Evolutionary conservation across 1,140 invertebrate genomes (phyloP).

Genomic region (Phymastichus coffea): DNA sequence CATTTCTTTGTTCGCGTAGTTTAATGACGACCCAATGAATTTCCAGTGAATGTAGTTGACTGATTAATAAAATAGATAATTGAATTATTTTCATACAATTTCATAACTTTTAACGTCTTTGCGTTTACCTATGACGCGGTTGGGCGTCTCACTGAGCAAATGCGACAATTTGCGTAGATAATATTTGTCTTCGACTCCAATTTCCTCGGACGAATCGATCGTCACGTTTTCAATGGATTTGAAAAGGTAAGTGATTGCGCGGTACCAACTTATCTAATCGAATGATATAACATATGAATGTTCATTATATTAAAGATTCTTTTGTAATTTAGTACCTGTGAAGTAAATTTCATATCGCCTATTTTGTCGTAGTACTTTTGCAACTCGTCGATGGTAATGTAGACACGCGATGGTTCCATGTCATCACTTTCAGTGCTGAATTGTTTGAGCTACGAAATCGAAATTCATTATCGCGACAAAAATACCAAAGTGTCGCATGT

Average conservation of each 20-base stretch:
- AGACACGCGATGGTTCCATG: neutral
- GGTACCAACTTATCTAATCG: constrained; percentile 17
- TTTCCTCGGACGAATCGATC: neutral
- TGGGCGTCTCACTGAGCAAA: neutral
- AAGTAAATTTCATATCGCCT: neutral
- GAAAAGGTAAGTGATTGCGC: constrained; percentile 4
- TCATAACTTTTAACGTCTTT: neutral
- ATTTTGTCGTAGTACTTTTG: constrained; percentile 5
- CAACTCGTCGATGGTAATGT: constrained; percentile 12
- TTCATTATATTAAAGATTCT: neutral
- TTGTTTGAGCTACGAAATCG: too few relatives aligned
- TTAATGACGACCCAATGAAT: neutral
- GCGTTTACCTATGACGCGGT: neutral
- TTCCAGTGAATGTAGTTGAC: constrained; percentile 15
- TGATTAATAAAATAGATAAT: neutral
- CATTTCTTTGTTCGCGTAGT: neutral
- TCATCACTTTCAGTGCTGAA: neutral
- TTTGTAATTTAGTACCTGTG: neutral
- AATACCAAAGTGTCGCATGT: neutral
- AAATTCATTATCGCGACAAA: neutral
- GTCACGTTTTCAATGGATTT: neutral
- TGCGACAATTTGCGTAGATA: neutral
- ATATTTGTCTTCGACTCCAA: neutral
- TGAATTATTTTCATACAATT: neutral
- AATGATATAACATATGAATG: neutral